Base-by-base conservation (phyloP, 2,797 vertebrate genomes). In the Neoniphon sammara region DNA sequence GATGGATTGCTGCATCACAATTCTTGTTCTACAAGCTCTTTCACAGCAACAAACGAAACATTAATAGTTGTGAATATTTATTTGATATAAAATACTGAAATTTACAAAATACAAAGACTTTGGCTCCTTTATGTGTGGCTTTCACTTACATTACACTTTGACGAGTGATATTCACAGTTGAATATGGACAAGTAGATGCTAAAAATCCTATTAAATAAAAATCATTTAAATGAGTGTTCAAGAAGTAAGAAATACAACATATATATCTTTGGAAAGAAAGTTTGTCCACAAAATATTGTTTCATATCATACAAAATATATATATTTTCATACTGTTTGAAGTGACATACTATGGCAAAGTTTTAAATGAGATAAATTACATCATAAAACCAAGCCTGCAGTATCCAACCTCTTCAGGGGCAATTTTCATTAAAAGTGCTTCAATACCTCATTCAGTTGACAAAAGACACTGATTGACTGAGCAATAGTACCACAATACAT, bases 41-140 rank as follows among this genome's bases (percentile, higher is more conserved):
- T 73, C 44, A 70, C 2, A 0, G 39, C 18, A 80, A 75, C 39
- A 73, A 71, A 66, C 5, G n/a, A 77, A 4, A 20, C 66, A 66
- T 27, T 10, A 75, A 66, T 86, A 65, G 78, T 71, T 49, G 31
- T 72, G 57, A 72, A 75, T 63, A 53, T 83, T 78, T 83, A 80
- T 84, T 82, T 82, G 53, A 75, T 91, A 92, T 92, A 93, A 93
- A 93, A 94, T 89, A 92, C 84, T 82, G 84, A 89, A 72, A 86
- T 89, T 87, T 91, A 89, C 86, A 93, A 92, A 93, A 92, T 91
- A 92, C 87, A 89, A 90, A 91, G 81, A 91, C 89, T 93, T 92
- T 93, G 93, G 90, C 90, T 92, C 84, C 82, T 86, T 80, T 62
- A 83, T 86, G 66, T 87, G 85, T 88, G 87, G 50, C 34, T 71